These are phyloP conservation scores for Mimas tiliae DNA, from an alignment of 2,888 invertebrate species.

Conservation along the genomic window DNA sequence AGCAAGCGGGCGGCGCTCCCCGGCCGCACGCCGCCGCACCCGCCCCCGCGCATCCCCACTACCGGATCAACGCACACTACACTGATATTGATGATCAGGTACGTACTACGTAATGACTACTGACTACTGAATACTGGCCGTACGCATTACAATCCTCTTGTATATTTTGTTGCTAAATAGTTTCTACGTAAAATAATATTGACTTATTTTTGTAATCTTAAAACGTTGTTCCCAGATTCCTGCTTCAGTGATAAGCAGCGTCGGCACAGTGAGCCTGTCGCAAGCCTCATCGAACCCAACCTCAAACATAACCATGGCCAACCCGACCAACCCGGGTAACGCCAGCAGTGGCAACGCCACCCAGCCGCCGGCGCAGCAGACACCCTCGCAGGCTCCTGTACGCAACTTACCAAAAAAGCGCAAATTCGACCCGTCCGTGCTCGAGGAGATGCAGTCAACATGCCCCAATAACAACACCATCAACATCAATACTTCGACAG, in stretches of 20 bases:
- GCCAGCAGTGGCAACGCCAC: constrained; percentile 62
- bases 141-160: not conserved
- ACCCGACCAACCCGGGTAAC: constrained; percentile 74
- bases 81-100: constrained; percentile 82
- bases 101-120: constrained; percentile 18
- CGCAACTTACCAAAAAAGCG: constrained; percentile 97
- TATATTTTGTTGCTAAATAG: too few relatives aligned
- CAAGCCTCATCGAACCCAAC: constrained; percentile 70
- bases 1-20: constrained; percentile 77
- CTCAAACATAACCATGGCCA: constrained; percentile 76
- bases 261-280: constrained; percentile 82
- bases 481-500: constrained; percentile 35
- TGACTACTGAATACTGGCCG: not conserved
- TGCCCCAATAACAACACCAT: constrained; percentile 74
- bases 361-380: constrained; percentile 63
- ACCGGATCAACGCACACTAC: constrained; percentile 66
- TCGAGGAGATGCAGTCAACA: constrained; percentile 87
- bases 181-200: not conserved
- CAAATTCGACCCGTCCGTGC: constrained; percentile 91
- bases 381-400: constrained; percentile 84
- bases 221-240: constrained; percentile 69
- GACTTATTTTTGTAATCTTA: constrained; percentile 39
- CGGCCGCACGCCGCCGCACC: constrained; percentile 73
- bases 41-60: constrained; percentile 60
- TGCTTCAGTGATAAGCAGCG: constrained; percentile 85